Percentiles rank a stretch among this genome's conserved stretches.
phyloP scores from a whole-genome alignment of 2,888 invertebrate genomes.

The Melieria omissa region DNA sequence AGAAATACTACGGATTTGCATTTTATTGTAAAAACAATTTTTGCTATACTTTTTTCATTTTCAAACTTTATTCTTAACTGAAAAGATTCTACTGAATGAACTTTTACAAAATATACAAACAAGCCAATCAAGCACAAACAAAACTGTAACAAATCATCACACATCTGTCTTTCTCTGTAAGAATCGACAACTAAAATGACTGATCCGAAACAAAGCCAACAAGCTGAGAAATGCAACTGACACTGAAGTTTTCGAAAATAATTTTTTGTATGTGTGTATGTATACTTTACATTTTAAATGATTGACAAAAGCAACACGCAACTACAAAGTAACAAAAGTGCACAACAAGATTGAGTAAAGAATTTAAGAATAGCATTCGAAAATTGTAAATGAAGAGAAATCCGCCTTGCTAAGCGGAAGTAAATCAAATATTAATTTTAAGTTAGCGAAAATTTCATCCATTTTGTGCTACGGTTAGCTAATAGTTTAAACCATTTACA shows the following conservation, averaged over 20 bases:
- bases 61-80: no score
- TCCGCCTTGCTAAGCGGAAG: constrained; percentile 13
- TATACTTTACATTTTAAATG: not conserved
- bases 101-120: no score
- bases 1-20: not conserved
- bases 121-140: no score
- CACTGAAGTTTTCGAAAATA: no score
- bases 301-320: not conserved
- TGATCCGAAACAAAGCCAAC: no score
- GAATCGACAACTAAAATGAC: no score
- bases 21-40: no score
- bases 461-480: constrained; percentile 8
- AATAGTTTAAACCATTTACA: not conserved
- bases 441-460: constrained; percentile 7
- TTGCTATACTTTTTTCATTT: no score
- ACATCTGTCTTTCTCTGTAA: no score
- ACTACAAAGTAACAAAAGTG: not conserved
- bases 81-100: no score
- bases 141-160: no score
- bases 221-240: no score
- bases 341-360: not conserved
- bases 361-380: constrained; percentile 5
- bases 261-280: not conserved
- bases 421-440: constrained; percentile 29
- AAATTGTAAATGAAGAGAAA: constrained; percentile 8